These are phyloP conservation scores for Parambassis ranga DNA, from an alignment of 2,797 vertebrate species.

Conservation along the genomic window DNA sequence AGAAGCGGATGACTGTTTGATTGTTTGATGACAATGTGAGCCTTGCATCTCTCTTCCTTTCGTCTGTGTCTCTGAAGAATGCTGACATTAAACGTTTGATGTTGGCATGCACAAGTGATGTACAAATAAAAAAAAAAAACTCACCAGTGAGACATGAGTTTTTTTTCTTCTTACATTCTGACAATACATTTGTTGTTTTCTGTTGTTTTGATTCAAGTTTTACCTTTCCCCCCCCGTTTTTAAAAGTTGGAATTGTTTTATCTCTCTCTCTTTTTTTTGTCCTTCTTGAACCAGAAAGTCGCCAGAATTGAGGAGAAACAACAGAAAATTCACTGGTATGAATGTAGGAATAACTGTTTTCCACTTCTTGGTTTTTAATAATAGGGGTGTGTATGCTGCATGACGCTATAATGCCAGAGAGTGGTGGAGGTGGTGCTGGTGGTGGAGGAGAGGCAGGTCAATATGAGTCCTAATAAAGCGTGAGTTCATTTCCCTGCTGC, in stretches of 20 bases:
- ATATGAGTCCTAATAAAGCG: slow-evolving; percentile 81
- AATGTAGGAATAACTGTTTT: slow-evolving; percentile 62
- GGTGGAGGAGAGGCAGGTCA: slow-evolving; percentile 76
- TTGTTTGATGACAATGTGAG: slow-evolving; percentile 79
- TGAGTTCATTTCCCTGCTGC: slow-evolving; percentile 83
- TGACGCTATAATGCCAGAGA: slow-evolving; percentile 42
- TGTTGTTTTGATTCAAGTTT: slow-evolving; percentile 70
- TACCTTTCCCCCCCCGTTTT: slow-evolving; percentile 45
- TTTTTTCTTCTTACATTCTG: slow-evolving; percentile 53
- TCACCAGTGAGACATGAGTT: slow-evolving; percentile 65
- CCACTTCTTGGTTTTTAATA: slow-evolving; percentile 47
- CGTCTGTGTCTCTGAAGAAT: slow-evolving; percentile 78
- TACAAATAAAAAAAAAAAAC: slow-evolving; percentile 78
- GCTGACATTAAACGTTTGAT: slow-evolving; percentile 82
- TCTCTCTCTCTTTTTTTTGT: slow-evolving; percentile 7
- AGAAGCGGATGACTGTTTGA: slow-evolving; percentile 77
- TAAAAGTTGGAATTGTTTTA: slow-evolving; percentile 56
- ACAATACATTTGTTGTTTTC: slow-evolving; percentile 75
- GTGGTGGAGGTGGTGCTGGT: slow-evolving; percentile 48
- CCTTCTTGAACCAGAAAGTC: slow-evolving; percentile 40
- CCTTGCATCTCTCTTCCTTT: slow-evolving; percentile 77
- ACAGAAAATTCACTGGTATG: slow-evolving; percentile 40
- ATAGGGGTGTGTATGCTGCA: slow-evolving; percentile 33
- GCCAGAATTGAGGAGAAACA: slow-evolving; percentile 19
- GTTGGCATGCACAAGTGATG: slow-evolving; percentile 74